Conservation (phyloP, 2,797 vertebrate genomes). For the Acropternis orthonyx region DNA sequence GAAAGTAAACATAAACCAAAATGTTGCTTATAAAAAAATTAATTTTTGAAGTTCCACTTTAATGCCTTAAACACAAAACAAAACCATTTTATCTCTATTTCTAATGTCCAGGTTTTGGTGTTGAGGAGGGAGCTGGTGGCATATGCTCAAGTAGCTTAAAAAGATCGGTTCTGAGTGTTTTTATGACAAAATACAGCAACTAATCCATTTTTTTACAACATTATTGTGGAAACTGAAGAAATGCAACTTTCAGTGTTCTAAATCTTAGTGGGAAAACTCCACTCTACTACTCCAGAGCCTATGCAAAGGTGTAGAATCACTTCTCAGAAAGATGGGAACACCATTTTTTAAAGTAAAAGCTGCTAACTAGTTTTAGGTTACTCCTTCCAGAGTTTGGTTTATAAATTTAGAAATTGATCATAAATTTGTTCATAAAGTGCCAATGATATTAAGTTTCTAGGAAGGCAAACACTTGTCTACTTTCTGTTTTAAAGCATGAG, state of each 20-base stretch:
- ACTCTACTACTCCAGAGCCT: background rate
- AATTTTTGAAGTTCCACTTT: background rate
- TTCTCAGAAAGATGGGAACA: background rate
- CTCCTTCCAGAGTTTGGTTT: background rate
- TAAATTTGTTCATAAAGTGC: background rate
- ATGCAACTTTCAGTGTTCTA: background rate
- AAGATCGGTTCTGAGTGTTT: background rate
- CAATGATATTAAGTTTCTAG: background rate
- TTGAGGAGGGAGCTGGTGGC: background rate
- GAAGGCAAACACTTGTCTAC: background rate
- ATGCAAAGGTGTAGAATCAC: background rate
- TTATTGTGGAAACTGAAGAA: background rate
- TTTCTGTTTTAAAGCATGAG: background rate
- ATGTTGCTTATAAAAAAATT: background rate
- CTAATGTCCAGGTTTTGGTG: fast-evolving
- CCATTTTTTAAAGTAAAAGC: background rate
- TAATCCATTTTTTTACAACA: background rate
- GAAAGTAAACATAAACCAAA: background rate
- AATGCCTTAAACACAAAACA: background rate
- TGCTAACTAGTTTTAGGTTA: background rate
- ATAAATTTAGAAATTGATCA: background rate
- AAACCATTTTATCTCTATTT: background rate
- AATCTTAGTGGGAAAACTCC: background rate
- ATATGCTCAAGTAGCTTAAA: background rate
- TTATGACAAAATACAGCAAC: background rate